phyloP scores from a whole-genome alignment of 2,888 invertebrate genomes.

The Drosophila meridionalis region DNA sequence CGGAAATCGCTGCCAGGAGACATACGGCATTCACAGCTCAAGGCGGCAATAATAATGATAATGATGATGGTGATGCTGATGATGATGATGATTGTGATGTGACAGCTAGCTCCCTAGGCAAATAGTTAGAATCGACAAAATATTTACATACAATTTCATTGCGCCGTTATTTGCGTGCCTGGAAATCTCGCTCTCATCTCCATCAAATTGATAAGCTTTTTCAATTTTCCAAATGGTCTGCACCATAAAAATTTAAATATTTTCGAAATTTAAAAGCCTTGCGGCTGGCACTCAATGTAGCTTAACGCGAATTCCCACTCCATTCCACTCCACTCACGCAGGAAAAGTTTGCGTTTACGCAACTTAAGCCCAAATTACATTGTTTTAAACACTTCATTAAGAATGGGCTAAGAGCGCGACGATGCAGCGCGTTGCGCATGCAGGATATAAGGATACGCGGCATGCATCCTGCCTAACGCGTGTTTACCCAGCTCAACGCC shows the following conservation, averaged over 20 bases:
- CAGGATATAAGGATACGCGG: constrained; percentile 51
- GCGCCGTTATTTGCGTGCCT: constrained; percentile 21
- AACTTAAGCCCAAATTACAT: constrained; percentile 75
- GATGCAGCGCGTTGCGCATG: constrained; percentile 25
- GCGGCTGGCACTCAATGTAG: constrained; percentile 50
- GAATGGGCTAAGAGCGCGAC: constrained; percentile 56
- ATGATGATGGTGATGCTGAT: constrained; percentile 12
- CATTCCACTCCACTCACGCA: not conserved
- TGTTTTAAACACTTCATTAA: constrained; percentile 80
- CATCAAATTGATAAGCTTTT: constrained; percentile 55
- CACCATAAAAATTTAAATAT: constrained; percentile 79
- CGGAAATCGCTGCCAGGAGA: constrained; percentile 66
- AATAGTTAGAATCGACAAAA: constrained; percentile 74
- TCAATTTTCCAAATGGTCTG: constrained; percentile 73
- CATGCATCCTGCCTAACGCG: constrained; percentile 64
- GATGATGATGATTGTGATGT: constrained; percentile 11
- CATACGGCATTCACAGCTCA: constrained; percentile 28
- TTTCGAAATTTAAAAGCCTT: constrained; percentile 70
- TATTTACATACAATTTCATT: constrained; percentile 69
- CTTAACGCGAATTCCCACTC: constrained; percentile 50
- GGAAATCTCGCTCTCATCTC: not conserved
- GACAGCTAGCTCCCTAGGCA: constrained; percentile 47
- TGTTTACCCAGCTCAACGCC: constrained; percentile 75
- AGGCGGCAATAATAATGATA: constrained; percentile 29
- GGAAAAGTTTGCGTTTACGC: constrained; percentile 58